Conservation (phyloP, 2,113 vertebrate species). For the Amazona vittata region DNA sequence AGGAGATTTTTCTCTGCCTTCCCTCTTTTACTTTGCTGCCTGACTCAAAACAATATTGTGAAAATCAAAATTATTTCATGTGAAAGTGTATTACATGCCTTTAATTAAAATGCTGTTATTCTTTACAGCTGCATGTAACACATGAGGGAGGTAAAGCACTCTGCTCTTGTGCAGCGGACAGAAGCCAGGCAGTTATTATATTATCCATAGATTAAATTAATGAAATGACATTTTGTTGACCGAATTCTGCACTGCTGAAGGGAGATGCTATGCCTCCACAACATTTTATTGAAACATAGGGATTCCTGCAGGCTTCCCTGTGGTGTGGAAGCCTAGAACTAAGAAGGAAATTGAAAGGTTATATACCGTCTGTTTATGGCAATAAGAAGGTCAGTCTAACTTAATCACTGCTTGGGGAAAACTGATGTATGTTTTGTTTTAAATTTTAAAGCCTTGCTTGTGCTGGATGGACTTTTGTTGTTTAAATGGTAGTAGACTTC, state of each 20-base stretch:
- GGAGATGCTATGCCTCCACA: not conserved
- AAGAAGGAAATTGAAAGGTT: not conserved
- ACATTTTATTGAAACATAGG: not conserved
- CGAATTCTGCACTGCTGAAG: not conserved
- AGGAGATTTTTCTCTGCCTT: not conserved
- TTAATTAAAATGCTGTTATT: not conserved
- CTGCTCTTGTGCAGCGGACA: not conserved
- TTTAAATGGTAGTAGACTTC: not conserved
- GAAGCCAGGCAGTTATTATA: not conserved
- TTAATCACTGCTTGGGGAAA: not conserved
- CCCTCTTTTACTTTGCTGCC: not conserved
- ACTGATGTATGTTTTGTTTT: not conserved
- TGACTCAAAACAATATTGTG: not conserved
- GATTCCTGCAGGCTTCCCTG: not conserved
- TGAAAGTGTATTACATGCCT: not conserved
- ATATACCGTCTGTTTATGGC: not conserved
- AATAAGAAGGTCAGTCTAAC: not conserved
- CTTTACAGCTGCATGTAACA: not conserved
- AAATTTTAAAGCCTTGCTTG: not conserved
- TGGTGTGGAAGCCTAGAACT: not conserved
- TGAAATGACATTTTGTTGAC: not conserved
- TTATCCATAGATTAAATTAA: not conserved
- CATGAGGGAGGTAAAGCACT: not conserved
- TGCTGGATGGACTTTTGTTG: not conserved
- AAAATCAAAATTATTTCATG: not conserved